Conservation (phyloP, 1,140 invertebrate genomes). For the Formica selysi region DNA sequence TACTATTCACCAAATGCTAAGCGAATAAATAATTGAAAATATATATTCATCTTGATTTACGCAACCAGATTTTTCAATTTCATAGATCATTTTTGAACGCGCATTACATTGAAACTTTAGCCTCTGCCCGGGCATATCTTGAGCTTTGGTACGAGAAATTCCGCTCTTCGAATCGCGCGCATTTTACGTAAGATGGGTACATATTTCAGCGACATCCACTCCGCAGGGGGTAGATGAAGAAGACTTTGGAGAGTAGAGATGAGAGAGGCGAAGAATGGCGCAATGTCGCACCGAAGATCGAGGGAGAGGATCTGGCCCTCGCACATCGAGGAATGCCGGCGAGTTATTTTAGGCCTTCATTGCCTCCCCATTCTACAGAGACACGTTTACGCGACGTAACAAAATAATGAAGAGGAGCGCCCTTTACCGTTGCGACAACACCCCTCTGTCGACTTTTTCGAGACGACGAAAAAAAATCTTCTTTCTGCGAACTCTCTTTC, state of each 20-base stretch:
- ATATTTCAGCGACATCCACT: conserved; percentile 74
- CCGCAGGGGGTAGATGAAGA: conserved; percentile 62
- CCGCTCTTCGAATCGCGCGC: conserved; percentile 65
- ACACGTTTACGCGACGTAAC: conserved; percentile 77
- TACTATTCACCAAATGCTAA: background rate
- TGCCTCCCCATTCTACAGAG: conserved; percentile 37
- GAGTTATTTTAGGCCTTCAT: conserved; percentile 81
- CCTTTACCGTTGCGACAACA: conserved; percentile 34
- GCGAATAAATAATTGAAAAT: conserved; percentile 1
- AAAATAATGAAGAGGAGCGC: conserved; percentile 77
- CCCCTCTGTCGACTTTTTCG: background rate
- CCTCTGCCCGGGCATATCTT: background rate
- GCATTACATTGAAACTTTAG: background rate
- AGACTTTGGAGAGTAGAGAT: conserved; percentile 31
- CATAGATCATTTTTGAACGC: background rate
- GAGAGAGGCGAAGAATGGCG: conserved; percentile 52
- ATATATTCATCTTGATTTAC: background rate
- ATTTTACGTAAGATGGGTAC: conserved; percentile 70
- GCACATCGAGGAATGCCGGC: conserved; percentile 74
- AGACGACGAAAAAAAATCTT: conserved; percentile 33
- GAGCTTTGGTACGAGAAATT: conserved; percentile 65
- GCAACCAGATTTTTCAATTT: conserved; percentile 19
- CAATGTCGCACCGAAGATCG: conserved; percentile 69
- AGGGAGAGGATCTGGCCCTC: conserved; percentile 43
- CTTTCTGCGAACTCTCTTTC: background rate